phyloP scores from a whole-genome alignment of 2,797 vertebrate species.

The Oceanodroma leucorhoa region DNA sequence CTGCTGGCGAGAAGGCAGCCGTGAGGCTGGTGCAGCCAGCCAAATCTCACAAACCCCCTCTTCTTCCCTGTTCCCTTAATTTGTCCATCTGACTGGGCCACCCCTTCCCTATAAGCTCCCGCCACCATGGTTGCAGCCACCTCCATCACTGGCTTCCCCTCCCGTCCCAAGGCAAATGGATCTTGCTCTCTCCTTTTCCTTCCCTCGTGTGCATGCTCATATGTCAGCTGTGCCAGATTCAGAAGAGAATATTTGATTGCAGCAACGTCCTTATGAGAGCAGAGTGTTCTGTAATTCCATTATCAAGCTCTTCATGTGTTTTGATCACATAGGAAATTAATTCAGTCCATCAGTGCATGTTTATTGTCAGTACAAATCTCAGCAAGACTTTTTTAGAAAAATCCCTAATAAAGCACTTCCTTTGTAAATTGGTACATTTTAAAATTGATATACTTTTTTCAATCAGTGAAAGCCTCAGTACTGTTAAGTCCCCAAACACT shows the following conservation, averaged over 20 bases:
- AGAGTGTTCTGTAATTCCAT: conserved; percentile 15
- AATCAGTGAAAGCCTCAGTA: background rate
- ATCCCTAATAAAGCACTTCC: background rate
- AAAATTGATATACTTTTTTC: background rate
- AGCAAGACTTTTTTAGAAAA: background rate
- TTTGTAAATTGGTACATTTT: background rate
- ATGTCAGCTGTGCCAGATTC: background rate
- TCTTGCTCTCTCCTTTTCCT: background rate
- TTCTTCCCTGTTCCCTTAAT: background rate
- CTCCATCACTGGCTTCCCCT: background rate
- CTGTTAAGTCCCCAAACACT: background rate
- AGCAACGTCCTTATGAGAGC: background rate
- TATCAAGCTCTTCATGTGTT: conserved; percentile 30
- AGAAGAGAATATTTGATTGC: background rate
- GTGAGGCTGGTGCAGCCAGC: background rate
- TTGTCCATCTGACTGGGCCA: background rate
- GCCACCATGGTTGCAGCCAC: fast-evolving
- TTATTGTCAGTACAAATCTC: conserved; percentile 15
- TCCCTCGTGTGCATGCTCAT: background rate
- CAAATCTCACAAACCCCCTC: background rate
- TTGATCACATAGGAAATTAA: conserved; percentile 42
- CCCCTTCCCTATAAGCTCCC: background rate
- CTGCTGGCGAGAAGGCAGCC: background rate
- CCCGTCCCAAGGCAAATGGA: background rate
- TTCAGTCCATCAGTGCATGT: background rate